Evolutionary conservation across 2,113 vertebrate genomes (phyloP).

Genomic region (Suncus etruscus): DNA sequence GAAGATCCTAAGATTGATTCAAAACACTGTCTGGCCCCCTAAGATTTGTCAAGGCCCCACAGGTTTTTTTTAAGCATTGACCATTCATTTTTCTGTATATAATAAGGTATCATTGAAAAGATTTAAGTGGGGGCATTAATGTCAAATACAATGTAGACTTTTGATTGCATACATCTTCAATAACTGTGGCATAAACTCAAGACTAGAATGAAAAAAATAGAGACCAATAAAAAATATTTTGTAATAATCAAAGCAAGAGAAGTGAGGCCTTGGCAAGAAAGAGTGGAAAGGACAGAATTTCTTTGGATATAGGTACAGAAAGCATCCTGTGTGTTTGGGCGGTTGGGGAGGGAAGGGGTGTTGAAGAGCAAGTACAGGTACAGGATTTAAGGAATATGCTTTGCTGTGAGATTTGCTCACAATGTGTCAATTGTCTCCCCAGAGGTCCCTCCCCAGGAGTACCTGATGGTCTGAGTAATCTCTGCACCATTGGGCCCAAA

Average conservation of each 20-base stretch:
- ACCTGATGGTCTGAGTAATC: no score
- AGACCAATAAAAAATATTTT: not conserved
- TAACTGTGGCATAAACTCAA: not conserved
- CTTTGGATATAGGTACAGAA: not conserved
- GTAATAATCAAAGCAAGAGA: slow-evolving; percentile 7
- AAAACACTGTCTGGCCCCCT: no score
- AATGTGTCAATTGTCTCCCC: no score
- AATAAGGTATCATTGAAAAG: not conserved
- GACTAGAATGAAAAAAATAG: not conserved
- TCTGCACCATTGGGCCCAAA: no score
- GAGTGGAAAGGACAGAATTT: not conserved
- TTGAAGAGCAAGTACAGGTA: no score
- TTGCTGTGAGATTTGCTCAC: no score
- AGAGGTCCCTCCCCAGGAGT: no score
- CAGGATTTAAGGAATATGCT: no score
- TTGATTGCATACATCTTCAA: not conserved
- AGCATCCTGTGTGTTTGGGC: no score
- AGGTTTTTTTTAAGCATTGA: not conserved
- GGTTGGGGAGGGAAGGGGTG: no score
- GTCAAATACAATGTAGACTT: not conserved
- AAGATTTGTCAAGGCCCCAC: no score
- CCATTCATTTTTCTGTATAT: not conserved
- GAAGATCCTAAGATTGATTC: no score
- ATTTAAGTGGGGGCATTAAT: not conserved
- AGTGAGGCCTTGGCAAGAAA: not conserved